Evolutionary conservation across 2,113 vertebrate species (phyloP).

Genomic region (Antennarius striatus): DNA sequence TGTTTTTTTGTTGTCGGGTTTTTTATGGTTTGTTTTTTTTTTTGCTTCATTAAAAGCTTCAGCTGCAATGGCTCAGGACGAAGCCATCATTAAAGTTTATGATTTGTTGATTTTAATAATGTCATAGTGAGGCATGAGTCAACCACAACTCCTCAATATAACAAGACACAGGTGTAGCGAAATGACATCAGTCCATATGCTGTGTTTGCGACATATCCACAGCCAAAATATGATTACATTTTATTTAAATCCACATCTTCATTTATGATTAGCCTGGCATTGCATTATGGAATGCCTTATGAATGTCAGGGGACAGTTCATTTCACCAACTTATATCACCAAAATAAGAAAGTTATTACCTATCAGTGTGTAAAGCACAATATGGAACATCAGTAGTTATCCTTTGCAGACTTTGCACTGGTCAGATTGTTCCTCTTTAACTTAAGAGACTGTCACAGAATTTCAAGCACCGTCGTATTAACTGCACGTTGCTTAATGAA

Average conservation of each 20-base stretch:
- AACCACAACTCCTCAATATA: constrained; percentile 36
- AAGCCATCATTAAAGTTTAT: constrained; percentile 61
- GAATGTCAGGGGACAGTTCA: constrained; percentile 9
- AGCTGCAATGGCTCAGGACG: constrained; percentile 40
- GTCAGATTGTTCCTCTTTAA: too few relatives aligned
- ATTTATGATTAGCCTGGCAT: constrained; percentile 18
- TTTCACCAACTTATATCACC: too few relatives aligned
- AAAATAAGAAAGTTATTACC: too few relatives aligned
- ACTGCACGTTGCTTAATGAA: too few relatives aligned
- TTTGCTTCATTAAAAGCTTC: constrained; percentile 61
- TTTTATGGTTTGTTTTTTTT: neutral
- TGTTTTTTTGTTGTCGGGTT: neutral
- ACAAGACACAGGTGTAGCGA: constrained; percentile 59
- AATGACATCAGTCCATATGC: constrained; percentile 55
- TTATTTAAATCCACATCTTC: neutral
- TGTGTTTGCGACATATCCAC: constrained; percentile 18
- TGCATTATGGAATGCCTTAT: constrained; percentile 21
- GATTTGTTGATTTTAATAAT: constrained; percentile 71
- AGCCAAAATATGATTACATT: constrained; percentile 38
- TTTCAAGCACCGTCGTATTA: too few relatives aligned
- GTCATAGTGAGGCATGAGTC: constrained; percentile 31
- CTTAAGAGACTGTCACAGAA: too few relatives aligned
- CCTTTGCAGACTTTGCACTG: too few relatives aligned
- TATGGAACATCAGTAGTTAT: too few relatives aligned
- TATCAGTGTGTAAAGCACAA: too few relatives aligned